phyloP scores from a whole-genome alignment of 1,140 invertebrate genomes.

The Zaprionus capensis region DNA sequence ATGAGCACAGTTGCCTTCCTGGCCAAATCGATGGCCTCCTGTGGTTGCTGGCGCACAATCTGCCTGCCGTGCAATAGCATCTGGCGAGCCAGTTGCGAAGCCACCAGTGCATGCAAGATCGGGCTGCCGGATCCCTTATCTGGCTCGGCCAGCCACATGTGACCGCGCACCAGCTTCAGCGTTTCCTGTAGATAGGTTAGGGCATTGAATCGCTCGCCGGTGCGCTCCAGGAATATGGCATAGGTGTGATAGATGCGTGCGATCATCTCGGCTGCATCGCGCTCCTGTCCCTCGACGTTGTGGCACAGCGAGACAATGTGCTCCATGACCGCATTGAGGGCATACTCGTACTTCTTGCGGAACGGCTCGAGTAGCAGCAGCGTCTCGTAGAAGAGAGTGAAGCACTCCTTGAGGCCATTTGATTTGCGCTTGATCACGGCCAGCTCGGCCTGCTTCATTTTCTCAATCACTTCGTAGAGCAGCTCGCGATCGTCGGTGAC shows the following conservation, averaged over 20 bases:
- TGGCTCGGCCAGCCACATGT: conserved; percentile 59
- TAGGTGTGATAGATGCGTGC: conserved; percentile 68
- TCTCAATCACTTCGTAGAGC: conserved; percentile 56
- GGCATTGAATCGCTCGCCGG: conserved; percentile 31
- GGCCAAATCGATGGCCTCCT: conserved; percentile 61
- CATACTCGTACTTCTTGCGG: conserved; percentile 62
- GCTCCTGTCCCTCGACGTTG: conserved; percentile 52
- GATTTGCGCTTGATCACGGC: conserved; percentile 31
- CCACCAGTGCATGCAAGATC: conserved; percentile 64
- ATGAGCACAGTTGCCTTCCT: conserved; percentile 56
- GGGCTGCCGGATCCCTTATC: conserved; percentile 47
- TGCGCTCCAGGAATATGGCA: conserved; percentile 42
- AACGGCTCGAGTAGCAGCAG: conserved; percentile 61
- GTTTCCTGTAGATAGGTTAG: conserved; percentile 59
- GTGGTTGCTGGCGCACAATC: conserved; percentile 56
- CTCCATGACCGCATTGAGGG: conserved; percentile 55
- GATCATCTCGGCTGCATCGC: conserved; percentile 61
- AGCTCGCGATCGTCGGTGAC: conserved; percentile 53
- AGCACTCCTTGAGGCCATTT: conserved; percentile 50
- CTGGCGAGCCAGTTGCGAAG: conserved; percentile 62
- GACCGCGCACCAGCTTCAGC: conserved; percentile 58
- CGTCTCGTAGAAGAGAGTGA: conserved; percentile 56
- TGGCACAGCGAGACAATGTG: conserved; percentile 65
- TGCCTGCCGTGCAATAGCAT: conserved; percentile 56
- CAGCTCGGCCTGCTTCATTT: conserved; percentile 60